Percentiles rank a stretch among this genome's conserved stretches.
These are phyloP conservation scores for Cheilosia pagana DNA, from an alignment of 2,888 invertebrate species.

Conservation along the genomic window DNA sequence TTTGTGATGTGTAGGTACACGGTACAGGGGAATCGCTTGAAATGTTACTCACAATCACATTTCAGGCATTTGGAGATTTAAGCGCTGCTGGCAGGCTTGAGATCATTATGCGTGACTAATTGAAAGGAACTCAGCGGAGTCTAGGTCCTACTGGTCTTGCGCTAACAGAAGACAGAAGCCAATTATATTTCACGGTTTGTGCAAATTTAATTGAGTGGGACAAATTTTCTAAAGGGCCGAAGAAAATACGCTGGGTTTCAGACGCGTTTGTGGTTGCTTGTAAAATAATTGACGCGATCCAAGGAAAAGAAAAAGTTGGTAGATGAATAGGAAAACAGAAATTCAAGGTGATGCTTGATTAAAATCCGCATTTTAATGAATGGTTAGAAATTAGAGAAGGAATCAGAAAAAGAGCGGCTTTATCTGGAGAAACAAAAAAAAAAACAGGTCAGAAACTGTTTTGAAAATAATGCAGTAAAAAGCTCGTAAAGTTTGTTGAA, in stretches of 20 bases:
- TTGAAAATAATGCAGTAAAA: no score
- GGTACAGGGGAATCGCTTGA: not conserved
- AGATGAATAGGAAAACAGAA: no score
- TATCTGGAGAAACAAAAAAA: no score
- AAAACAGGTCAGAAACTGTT: no score
- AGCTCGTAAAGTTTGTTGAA: no score
- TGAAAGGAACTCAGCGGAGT: not conserved
- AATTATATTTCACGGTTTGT: not conserved
- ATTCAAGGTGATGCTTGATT: no score
- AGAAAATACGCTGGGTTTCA: not conserved
- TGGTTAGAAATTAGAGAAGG: no score
- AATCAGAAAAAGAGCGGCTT: no score
- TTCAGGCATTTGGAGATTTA: not conserved
- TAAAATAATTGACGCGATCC: no score
- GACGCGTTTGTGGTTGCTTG: no score
- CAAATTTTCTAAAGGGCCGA: not conserved
- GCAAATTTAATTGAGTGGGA: not conserved
- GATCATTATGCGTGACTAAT: not conserved
- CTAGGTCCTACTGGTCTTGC: not conserved
- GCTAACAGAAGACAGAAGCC: not conserved
- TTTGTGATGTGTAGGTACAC: constrained; percentile 3
- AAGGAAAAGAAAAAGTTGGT: no score
- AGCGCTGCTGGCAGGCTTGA: not conserved
- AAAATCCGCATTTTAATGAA: no score
- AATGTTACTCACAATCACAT: not conserved